Evolutionary conservation across 1,140 invertebrate genomes (phyloP), one percentile per base, ranked within the genome.

Genomic region (Neelides sp.): DNA sequence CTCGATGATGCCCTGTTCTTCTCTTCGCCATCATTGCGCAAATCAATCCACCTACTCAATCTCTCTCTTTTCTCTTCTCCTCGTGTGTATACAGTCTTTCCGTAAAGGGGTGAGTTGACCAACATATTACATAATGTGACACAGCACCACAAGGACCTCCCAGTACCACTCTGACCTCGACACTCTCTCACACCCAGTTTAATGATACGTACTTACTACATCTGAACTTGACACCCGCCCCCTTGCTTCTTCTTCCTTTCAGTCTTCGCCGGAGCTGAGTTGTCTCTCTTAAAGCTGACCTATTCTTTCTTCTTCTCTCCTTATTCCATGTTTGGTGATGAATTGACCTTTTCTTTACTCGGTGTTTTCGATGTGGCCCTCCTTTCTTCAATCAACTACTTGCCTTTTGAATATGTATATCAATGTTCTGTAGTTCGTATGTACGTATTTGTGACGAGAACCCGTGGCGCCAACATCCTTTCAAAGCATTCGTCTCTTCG

Each of bases 81-180:
- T 44, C 42, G 42, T 44, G 36, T 57, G 54, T 55, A 49, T 48
- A 54, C 58, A 61, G 59, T 28, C 57, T 52, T 61, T 61, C 55
- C 59, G 59, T 57, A 61, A 61, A 61, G 59, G 59, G 59, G 59
- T 61, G 59, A 61, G 59, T 61, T 48, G 49, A 26, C 37, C 28
- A 50, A 50, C 48, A 27, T 27, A 54, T 36, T n/a, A n/a, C n/a
- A n/a, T n/a, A n/a, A n/a, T n/a, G n/a, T n/a, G n/a, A n/a, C n/a
- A n/a, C n/a, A n/a, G n/a, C n/a, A n/a, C n/a, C n/a, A n/a, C n/a
- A n/a, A n/a, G n/a, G n/a, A n/a, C n/a, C n/a, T n/a, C n/a, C n/a
- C n/a, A n/a, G n/a, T n/a, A n/a, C n/a, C n/a, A n/a, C n/a, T n/a
- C n/a, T n/a, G n/a, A n/a, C n/a, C n/a, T n/a, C n/a, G n/a, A n/a